Conservation (phyloP, 2,888 invertebrate genomes). For the Scaptomyza flava region DNA sequence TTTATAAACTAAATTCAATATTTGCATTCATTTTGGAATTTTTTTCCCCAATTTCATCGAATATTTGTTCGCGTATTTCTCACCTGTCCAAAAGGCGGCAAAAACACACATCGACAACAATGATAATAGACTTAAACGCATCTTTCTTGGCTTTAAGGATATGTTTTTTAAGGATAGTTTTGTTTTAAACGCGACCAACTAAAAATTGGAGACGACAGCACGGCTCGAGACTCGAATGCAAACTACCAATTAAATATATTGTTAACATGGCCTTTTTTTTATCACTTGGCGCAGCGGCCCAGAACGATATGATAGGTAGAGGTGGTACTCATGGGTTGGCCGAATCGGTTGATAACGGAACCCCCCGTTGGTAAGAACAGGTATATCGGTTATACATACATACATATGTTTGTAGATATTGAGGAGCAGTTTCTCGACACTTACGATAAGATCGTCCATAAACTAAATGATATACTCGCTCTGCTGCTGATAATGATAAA, state of each 20-base stretch:
- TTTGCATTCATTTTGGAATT: not conserved
- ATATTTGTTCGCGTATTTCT: constrained; percentile 14
- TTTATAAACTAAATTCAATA: too few species aligned
- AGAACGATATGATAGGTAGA: constrained; percentile 22
- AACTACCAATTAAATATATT: constrained; percentile 80
- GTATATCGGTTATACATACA: constrained; percentile 1
- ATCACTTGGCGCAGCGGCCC: constrained; percentile 43
- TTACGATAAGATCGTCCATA: constrained; percentile 42
- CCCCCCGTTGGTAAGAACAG: constrained; percentile 37
- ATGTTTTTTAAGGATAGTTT: not conserved
- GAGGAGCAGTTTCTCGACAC: constrained; percentile 2
- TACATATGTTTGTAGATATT: not conserved
- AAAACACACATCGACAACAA: constrained; percentile 43
- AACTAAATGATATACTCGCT: constrained; percentile 22
- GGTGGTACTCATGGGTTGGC: constrained; percentile 29
- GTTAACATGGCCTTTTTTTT: constrained; percentile 75
- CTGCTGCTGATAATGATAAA: constrained; percentile 31
- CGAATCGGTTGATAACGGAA: constrained; percentile 56
- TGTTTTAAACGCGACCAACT: not conserved
- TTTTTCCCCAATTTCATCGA: too few species aligned
- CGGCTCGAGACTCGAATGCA: constrained; percentile 62
- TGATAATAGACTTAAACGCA: constrained; percentile 48
- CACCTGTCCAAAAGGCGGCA: constrained; percentile 57
- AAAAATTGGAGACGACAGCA: constrained; percentile 46
- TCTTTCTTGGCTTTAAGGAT: constrained; percentile 27